Conservation (phyloP, 2,888 invertebrate species). For the Drosophila conformis region DNA sequence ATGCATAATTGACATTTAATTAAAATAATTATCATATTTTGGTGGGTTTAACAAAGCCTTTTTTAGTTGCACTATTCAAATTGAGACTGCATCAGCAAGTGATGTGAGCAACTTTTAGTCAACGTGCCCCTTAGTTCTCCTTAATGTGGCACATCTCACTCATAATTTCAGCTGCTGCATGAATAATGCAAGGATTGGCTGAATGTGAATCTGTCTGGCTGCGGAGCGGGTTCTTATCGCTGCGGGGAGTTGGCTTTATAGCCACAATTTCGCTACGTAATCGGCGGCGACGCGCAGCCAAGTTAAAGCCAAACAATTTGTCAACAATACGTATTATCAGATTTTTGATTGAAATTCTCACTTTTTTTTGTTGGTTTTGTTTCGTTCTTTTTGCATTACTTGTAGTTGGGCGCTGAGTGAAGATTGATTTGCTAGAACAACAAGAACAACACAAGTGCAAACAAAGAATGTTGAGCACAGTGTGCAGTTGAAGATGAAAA, state of each 20-base stretch:
- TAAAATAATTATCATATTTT: not conserved
- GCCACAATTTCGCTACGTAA: conserved; percentile 26
- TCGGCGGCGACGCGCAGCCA: conserved; percentile 33
- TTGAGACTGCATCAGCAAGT: not conserved
- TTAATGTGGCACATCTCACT: conserved; percentile 35
- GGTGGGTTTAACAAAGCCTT: no score
- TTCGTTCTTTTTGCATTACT: conserved; percentile 21
- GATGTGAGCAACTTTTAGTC: conserved; percentile 6
- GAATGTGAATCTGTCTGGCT: conserved; percentile 14
- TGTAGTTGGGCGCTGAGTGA: conserved; percentile 43
- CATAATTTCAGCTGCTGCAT: conserved; percentile 31
- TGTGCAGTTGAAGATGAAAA: conserved; percentile 68
- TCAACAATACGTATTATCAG: conserved; percentile 70
- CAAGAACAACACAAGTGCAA: conserved; percentile 31
- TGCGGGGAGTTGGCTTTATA: not conserved
- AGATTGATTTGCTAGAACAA: conserved; percentile 65
- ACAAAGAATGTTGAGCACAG: conserved; percentile 49
- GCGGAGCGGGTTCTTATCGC: conserved; percentile 4
- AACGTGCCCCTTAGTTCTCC: conserved; percentile 1
- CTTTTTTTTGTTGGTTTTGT: conserved; percentile 20
- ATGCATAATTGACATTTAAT: not conserved
- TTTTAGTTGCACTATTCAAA: not conserved
- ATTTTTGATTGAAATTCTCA: conserved; percentile 69
- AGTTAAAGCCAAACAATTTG: conserved; percentile 72
- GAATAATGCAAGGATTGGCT: conserved; percentile 40